Evolutionary conservation across 2,888 invertebrate genomes (phyloP).

Genomic region (Hyalella azteca): DNA sequence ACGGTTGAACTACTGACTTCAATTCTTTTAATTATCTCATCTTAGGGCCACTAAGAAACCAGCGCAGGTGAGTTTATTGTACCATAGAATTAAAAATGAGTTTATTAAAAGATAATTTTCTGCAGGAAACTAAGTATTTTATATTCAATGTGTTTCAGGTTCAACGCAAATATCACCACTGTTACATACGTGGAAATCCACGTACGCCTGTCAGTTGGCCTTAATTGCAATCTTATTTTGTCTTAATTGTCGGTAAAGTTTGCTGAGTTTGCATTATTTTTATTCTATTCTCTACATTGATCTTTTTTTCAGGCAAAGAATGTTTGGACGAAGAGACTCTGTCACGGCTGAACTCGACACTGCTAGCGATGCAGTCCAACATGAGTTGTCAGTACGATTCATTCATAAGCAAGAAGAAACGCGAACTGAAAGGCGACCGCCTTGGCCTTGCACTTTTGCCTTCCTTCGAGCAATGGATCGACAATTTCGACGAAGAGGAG

Average conservation of each 20-base stretch:
- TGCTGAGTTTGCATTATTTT: not conserved
- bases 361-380: not conserved
- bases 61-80: too few relatives aligned
- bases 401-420: not conserved
- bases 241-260: not conserved
- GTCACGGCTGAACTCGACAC: not conserved
- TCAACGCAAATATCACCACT: too few relatives aligned
- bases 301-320: not conserved
- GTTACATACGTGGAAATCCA: too few relatives aligned
- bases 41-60: too few relatives aligned
- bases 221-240: too few relatives aligned
- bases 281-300: not conserved
- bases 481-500: conserved; percentile 30
- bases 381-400: not conserved
- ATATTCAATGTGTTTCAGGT: too few relatives aligned
- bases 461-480: conserved; percentile 38
- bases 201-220: too few relatives aligned
- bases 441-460: not conserved
- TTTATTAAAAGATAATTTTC: too few relatives aligned
- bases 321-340: not conserved
- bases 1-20: too few relatives aligned
- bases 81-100: too few relatives aligned
- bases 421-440: not conserved
- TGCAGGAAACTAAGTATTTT: too few relatives aligned
- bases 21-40: too few relatives aligned